These are phyloP conservation scores for Apotomis betuletana DNA, from an alignment of 2,888 invertebrate genomes.

Conservation along the genomic window DNA sequence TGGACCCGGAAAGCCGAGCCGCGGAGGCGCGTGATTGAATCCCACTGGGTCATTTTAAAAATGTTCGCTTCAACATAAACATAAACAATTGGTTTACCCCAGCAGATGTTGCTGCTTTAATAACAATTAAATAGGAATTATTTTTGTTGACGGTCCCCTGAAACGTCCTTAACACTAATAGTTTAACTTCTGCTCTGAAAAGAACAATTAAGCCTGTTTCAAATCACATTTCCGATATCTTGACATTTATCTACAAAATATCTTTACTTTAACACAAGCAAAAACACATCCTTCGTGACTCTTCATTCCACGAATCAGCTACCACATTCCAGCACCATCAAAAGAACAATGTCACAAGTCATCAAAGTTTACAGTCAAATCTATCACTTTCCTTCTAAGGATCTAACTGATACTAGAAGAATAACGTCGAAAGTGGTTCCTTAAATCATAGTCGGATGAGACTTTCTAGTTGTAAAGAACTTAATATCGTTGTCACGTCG, in stretches of 20 bases:
- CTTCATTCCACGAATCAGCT: conserved; percentile 16
- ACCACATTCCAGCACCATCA: conserved; percentile 10
- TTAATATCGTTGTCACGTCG: neutral
- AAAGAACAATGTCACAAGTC: neutral
- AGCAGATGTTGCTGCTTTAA: no score
- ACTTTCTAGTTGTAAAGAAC: neutral
- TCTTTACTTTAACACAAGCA: conserved; percentile 1
- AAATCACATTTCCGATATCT: neutral
- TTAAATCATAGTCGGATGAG: neutral
- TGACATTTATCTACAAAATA: neutral
- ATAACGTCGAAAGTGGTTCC: neutral
- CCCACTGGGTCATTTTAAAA: no score
- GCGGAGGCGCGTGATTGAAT: no score
- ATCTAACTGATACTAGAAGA: neutral
- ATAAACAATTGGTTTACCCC: no score
- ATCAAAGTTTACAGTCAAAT: neutral
- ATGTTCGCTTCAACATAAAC: no score
- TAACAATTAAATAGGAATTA: no score
- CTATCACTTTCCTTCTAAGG: neutral
- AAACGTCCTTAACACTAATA: no score
- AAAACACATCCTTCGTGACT: conserved; percentile 9
- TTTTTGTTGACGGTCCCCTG: no score
- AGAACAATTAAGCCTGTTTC: neutral
- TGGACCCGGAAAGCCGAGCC: no score
- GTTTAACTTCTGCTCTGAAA: neutral